Conservation (phyloP, 2,888 invertebrate genomes). For the Pterostichus niger region DNA sequence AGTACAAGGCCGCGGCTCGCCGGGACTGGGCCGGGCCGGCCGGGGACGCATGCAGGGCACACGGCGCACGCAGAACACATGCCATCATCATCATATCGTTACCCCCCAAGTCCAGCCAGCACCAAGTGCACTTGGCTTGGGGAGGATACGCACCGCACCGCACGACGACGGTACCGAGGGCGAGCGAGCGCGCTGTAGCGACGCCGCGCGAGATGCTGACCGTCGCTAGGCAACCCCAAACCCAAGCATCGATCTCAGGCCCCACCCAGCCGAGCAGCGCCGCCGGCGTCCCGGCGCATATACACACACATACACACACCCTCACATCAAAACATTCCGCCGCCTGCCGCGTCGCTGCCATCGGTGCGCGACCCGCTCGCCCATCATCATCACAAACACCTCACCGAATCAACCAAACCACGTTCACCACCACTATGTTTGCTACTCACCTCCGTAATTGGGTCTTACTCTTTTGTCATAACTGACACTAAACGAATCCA, state of each 20-base stretch:
- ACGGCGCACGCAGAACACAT: slow-evolving; percentile 42
- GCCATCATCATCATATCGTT: slow-evolving; percentile 6
- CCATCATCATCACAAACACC: slow-evolving; percentile 1
- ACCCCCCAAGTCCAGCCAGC: slow-evolving; percentile 36
- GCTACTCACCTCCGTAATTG: slow-evolving; percentile 95
- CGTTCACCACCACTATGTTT: background rate
- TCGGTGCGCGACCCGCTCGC: slow-evolving; percentile 59
- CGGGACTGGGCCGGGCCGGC: slow-evolving; percentile 47
- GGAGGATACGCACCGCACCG: background rate
- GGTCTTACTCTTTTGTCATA: slow-evolving; percentile 99
- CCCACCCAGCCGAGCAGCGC: slow-evolving; percentile 76
- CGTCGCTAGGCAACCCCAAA: slow-evolving; percentile 72
- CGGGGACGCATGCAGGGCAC: slow-evolving; percentile 41
- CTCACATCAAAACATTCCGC: slow-evolving; percentile 21
- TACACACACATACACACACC: slow-evolving; percentile 42
- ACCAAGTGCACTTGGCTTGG: background rate
- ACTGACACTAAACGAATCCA: slow-evolving; percentile 97
- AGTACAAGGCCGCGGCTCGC: slow-evolving; percentile 59
- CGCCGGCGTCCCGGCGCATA: slow-evolving; percentile 68
- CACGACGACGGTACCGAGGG: slow-evolving; percentile 18
- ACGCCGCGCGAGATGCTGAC: slow-evolving; percentile 64
- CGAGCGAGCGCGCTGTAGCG: slow-evolving; percentile 29
- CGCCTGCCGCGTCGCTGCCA: slow-evolving; percentile 10
- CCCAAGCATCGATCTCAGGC: slow-evolving; percentile 77
- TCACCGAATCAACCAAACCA: background rate